A percentile compares a stretch with the other conserved stretches of the same genome.
These are phyloP conservation scores for Gopherus evgoodei DNA, from an alignment of 2,113 vertebrate genomes.

Conservation along the genomic window DNA sequence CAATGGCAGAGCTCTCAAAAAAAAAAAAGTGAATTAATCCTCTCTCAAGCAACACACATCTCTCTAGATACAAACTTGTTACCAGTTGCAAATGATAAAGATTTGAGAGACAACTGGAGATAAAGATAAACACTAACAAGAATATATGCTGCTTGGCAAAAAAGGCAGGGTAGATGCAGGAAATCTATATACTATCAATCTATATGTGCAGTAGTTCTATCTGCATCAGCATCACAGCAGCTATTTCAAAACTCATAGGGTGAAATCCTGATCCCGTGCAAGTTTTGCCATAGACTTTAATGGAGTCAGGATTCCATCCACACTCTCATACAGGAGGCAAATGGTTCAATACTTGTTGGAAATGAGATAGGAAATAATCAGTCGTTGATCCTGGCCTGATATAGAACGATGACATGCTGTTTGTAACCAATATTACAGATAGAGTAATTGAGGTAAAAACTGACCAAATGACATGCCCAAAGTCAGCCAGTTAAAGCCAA, in stretches of 20 bases:
- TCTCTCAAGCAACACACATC: neutral
- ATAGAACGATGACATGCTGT: neutral
- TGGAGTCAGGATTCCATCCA: neutral
- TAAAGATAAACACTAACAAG: neutral
- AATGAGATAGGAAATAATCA: neutral
- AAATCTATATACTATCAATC: neutral
- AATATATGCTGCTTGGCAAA: neutral
- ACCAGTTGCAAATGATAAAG: neutral
- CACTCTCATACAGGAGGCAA: neutral
- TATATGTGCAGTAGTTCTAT: rapidly evolving
- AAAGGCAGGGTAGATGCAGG: neutral
- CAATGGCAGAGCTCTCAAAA: neutral
- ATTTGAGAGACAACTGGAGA: neutral
- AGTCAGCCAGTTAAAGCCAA: neutral
- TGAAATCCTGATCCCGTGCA: neutral
- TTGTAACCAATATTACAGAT: neutral
- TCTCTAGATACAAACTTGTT: neutral
- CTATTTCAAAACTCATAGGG: neutral
- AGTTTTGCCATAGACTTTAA: neutral
- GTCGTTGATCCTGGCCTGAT: neutral
- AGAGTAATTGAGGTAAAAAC: neutral
- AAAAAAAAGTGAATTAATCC: neutral
- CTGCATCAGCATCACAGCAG: neutral
- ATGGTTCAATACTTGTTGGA: neutral
- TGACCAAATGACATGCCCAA: neutral